Percentiles rank a stretch among this genome's conserved stretches.
These are phyloP conservation scores for Percopsis transmontana DNA, from an alignment of 2,113 vertebrate species.

Conservation along the genomic window DNA sequence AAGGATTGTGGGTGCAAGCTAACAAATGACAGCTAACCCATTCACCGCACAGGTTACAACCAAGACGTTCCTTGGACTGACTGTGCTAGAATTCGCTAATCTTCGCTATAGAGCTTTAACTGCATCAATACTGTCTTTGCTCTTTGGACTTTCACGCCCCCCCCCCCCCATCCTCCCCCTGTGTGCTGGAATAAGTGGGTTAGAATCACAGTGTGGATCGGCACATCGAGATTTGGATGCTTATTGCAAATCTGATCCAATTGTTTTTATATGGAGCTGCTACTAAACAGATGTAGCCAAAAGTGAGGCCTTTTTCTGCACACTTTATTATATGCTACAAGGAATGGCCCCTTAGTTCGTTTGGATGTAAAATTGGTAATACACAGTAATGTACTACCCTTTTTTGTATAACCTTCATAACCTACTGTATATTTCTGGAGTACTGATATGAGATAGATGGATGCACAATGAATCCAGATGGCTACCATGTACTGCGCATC, in stretches of 20 bases:
- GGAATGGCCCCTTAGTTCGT: constrained; percentile 8
- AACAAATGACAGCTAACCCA: constrained; percentile 47
- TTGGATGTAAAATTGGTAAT: too few species aligned
- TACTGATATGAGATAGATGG: constrained; percentile 44
- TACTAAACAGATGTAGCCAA: constrained; percentile 62
- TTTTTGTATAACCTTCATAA: neutral
- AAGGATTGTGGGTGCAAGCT: constrained; percentile 58
- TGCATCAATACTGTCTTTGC: neutral
- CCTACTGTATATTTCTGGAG: constrained; percentile 44
- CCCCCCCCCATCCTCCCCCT: neutral
- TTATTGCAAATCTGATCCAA: constrained; percentile 70
- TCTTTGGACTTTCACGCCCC: neutral
- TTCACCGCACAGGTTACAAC: constrained; percentile 38
- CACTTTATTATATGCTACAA: constrained; percentile 32
- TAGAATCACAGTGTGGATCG: constrained; percentile 78
- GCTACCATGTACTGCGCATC: too few species aligned
- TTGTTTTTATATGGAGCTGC: constrained; percentile 51
- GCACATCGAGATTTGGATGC: constrained; percentile 56
- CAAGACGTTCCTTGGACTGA: constrained; percentile 18
- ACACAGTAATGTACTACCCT: neutral
- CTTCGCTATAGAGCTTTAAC: constrained; percentile 19
- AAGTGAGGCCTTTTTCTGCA: constrained; percentile 41
- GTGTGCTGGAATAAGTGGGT: constrained; percentile 23
- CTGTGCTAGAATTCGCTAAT: constrained; percentile 10
- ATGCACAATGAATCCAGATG: constrained; percentile 10